Conservation (phyloP, 2,888 invertebrate species). For the Leptinotarsa rubiginosa region DNA sequence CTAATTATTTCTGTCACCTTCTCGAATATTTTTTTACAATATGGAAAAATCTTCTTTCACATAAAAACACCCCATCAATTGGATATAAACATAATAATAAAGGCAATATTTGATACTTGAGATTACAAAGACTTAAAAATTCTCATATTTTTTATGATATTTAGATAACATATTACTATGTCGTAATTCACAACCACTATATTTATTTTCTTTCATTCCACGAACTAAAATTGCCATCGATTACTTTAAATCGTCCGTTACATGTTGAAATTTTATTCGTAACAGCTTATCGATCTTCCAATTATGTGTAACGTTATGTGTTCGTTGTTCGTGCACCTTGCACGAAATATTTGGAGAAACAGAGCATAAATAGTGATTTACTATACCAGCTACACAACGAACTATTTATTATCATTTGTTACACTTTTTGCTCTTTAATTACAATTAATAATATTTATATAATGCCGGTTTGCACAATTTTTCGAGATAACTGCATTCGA, state of each 20-base stretch:
- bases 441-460: conserved; percentile 32
- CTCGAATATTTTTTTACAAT: too few relatives aligned
- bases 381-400: conserved; percentile 30
- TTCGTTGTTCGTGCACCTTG: conserved; percentile 46
- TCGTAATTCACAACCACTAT: too few relatives aligned
- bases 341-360: conserved; percentile 48
- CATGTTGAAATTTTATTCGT: conserved; percentile 46
- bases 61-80: too few relatives aligned
- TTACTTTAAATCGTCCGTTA: conserved; percentile 37
- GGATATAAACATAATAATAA: too few relatives aligned
- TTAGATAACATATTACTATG: too few relatives aligned
- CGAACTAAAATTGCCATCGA: conserved; percentile 32
- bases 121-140: too few relatives aligned
- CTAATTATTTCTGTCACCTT: too few relatives aligned
- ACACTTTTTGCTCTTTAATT: conserved; percentile 32
- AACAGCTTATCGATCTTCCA: conserved; percentile 46
- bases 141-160: too few relatives aligned
- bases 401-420: conserved; percentile 26
- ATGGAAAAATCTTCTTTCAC: too few relatives aligned
- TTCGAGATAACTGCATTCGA: conserved; percentile 1
- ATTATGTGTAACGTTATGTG: conserved; percentile 41
- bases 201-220: conserved; percentile 5
- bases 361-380: conserved; percentile 45
- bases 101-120: too few relatives aligned
- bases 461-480: conserved; percentile 25